A percentile compares a stretch with the other conserved stretches of the same genome.
phyloP scores from a whole-genome alignment of 2,113 vertebrate genomes.

The Rhynchopsitta pachyrhyncha region DNA sequence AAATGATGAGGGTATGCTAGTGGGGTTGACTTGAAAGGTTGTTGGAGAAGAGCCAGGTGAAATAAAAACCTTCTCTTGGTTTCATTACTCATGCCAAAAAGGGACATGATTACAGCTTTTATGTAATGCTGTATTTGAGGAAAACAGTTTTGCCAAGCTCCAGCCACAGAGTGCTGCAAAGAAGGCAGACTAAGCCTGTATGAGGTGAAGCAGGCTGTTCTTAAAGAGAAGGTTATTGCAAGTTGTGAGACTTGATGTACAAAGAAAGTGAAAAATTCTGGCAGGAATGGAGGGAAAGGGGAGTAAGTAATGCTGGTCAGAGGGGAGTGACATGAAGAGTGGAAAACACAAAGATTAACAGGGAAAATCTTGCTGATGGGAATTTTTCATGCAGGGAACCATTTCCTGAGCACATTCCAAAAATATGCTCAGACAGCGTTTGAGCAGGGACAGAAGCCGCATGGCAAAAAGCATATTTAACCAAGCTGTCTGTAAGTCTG shows the following conservation, averaged over 20 bases:
- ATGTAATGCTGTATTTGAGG: neutral
- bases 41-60: neutral
- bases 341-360: neutral
- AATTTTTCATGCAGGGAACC: neutral
- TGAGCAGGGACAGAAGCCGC: neutral
- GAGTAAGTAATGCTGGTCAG: neutral
- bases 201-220: neutral
- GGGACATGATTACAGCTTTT: neutral
- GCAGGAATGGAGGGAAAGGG: neutral
- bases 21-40: neutral
- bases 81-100: neutral
- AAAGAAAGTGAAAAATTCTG: neutral
- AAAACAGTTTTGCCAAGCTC: neutral
- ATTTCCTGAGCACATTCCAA: neutral
- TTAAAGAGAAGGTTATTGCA: neutral
- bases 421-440: neutral
- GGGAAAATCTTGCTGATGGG: neutral
- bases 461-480: neutral
- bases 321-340: neutral
- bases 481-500: neutral
- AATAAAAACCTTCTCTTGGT: neutral
- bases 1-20: neutral
- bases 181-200: neutral
- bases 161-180: neutral
- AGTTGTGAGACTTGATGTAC: neutral